Percentiles rank a stretch among this genome's conserved stretches.
Conservation (phyloP, 2,113 vertebrate species). For the Psilopogon haemacephalus region DNA sequence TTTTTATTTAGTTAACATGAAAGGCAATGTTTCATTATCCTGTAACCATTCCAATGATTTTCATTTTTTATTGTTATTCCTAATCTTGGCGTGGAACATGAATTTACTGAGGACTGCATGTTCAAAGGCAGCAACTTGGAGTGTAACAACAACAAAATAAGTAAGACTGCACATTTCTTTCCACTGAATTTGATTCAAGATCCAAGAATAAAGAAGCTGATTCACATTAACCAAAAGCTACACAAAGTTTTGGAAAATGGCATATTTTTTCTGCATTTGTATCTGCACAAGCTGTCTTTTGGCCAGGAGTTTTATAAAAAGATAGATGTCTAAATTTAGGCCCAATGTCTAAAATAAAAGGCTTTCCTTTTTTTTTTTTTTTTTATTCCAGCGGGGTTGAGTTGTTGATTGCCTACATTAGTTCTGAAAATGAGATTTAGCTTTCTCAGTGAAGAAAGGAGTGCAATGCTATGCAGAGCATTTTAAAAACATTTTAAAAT, state of each 20-base stretch:
- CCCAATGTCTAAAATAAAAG: constrained; percentile 1
- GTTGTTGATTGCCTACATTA: neutral
- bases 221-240: constrained; percentile 53
- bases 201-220: constrained; percentile 49
- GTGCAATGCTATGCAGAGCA: neutral
- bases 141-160: constrained; percentile 39
- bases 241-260: constrained; percentile 45
- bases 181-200: constrained; percentile 38
- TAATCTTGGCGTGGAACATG: neutral
- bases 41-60: neutral
- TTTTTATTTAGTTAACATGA: neutral
- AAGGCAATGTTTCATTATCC: neutral
- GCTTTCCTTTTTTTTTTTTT: neutral
- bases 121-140: constrained; percentile 25
- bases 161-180: constrained; percentile 50
- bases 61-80: neutral
- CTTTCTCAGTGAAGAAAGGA: neutral
- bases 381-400: neutral
- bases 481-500: neutral
- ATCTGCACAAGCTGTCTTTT: constrained; percentile 18
- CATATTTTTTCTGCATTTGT: constrained; percentile 12
- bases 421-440: neutral
- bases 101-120: constrained; percentile 31
- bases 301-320: neutral
- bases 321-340: constrained; percentile 49